Percentiles rank a stretch among this genome's conserved stretches.
Evolutionary conservation across 2,888 invertebrate species (phyloP).

Genomic region (Hydroisotoma schaefferi): DNA sequence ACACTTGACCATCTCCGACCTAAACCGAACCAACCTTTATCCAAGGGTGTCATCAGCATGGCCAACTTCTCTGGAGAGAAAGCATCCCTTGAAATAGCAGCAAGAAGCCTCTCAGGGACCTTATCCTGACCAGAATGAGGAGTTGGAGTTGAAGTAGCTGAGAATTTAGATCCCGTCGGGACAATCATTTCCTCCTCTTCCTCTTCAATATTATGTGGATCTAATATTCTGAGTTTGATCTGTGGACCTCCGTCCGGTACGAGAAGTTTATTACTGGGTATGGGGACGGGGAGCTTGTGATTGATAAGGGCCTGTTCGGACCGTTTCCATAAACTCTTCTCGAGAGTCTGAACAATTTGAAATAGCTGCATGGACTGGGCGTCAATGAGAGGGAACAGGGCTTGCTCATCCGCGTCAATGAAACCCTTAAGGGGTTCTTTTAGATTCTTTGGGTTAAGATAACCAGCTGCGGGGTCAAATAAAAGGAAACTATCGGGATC

Average conservation of each 20-base stretch:
- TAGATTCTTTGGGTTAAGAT: slow-evolving; percentile 12
- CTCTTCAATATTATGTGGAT: background rate
- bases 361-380: slow-evolving; percentile 26
- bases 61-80: slow-evolving; percentile 5
- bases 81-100: background rate
- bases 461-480: background rate
- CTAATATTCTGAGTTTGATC: background rate
- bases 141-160: background rate
- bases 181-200: background rate
- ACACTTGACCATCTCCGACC: too few species aligned
- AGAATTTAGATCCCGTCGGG: too few species aligned
- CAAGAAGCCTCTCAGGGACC: background rate
- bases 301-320: slow-evolving; percentile 17
- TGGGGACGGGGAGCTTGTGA: slow-evolving; percentile 3
- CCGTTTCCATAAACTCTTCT: slow-evolving; percentile 2
- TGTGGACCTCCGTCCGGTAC: background rate
- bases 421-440: slow-evolving; percentile 27
- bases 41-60: background rate
- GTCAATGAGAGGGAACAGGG: slow-evolving; percentile 28
- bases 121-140: background rate
- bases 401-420: slow-evolving; percentile 19
- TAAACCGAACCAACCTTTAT: background rate
- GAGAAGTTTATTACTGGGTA: background rate
- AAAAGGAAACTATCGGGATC: too few species aligned
- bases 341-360: slow-evolving; percentile 28